Evolutionary conservation across 2,113 vertebrate species (phyloP).

Genomic region (Channa maculata): DNA sequence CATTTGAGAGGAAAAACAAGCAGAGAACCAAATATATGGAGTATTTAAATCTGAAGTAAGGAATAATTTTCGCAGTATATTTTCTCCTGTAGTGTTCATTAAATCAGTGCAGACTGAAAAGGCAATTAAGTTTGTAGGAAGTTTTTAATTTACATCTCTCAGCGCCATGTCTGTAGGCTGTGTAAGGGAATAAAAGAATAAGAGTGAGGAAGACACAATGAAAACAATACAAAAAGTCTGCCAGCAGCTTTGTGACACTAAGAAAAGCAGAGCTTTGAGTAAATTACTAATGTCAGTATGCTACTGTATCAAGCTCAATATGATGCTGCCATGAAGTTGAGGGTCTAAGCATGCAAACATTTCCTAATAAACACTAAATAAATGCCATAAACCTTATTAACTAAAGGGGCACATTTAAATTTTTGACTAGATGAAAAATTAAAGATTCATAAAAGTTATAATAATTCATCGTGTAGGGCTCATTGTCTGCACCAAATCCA

Average conservation of each 20-base stretch:
- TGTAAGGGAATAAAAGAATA: not conserved
- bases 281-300: too few species aligned
- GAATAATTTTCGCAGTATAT: constrained; percentile 41
- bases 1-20: constrained; percentile 12
- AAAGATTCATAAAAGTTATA: not conserved
- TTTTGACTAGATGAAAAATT: not conserved
- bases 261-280: too few species aligned
- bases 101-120: constrained; percentile 63
- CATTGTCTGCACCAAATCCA: not conserved
- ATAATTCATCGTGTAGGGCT: not conserved
- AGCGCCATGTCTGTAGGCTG: constrained; percentile 1
- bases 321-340: too few species aligned
- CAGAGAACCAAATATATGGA: constrained; percentile 26
- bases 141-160: constrained; percentile 29
- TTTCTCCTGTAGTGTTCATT: constrained; percentile 43
- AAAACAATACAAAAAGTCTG: not conserved
- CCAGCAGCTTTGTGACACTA: too few species aligned
- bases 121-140: constrained; percentile 52
- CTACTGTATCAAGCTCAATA: too few species aligned
- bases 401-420: too few species aligned
- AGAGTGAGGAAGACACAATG: not conserved
- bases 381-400: not conserved
- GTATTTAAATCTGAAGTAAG: constrained; percentile 26
- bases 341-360: not conserved
- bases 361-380: not conserved